Evolutionary conservation across 2,113 vertebrate genomes (phyloP).

Genomic region (Heliornis fulica): DNA sequence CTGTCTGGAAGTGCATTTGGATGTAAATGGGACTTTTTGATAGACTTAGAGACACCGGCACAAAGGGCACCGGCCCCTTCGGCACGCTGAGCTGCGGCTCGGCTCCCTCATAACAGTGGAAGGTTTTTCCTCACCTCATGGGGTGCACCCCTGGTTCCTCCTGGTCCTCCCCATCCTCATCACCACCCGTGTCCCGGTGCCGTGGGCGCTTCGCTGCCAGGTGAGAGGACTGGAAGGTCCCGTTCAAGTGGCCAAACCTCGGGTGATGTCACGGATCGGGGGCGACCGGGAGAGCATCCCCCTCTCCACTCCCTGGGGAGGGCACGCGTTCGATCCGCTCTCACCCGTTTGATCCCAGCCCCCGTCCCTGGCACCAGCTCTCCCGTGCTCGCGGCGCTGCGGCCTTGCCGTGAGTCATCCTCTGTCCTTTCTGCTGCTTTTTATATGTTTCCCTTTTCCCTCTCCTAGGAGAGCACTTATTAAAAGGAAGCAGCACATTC

Average conservation of each 20-base stretch:
- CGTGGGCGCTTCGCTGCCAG: too few species aligned
- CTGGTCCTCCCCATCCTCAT: not conserved
- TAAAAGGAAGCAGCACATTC: constrained; percentile 6
- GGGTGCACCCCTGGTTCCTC: not conserved
- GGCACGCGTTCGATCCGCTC: not conserved
- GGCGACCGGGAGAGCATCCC: not conserved
- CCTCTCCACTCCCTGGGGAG: not conserved
- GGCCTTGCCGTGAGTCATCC: constrained; percentile 34
- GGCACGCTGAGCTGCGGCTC: not conserved
- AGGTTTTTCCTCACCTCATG: not conserved
- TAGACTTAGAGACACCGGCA: constrained; percentile 44
- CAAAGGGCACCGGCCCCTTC: constrained; percentile 16
- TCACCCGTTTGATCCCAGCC: not conserved
- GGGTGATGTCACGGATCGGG: not conserved
- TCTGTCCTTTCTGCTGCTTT: constrained; percentile 25
- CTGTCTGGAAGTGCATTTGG: constrained; percentile 56
- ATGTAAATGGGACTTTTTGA: constrained; percentile 70
- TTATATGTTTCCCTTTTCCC: constrained; percentile 13
- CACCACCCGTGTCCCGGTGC: not conserved
- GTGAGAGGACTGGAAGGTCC: too few species aligned
- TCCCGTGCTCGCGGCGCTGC: not conserved
- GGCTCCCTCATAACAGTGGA: constrained; percentile 13
- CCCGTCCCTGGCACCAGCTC: constrained; percentile 16
- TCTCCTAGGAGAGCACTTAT: constrained; percentile 3
- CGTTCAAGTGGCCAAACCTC: too few species aligned